A percentile compares a stretch with the other conserved stretches of the same genome.
Conservation (phyloP, 2,113 vertebrate genomes). For the Axis porcinus region DNA sequence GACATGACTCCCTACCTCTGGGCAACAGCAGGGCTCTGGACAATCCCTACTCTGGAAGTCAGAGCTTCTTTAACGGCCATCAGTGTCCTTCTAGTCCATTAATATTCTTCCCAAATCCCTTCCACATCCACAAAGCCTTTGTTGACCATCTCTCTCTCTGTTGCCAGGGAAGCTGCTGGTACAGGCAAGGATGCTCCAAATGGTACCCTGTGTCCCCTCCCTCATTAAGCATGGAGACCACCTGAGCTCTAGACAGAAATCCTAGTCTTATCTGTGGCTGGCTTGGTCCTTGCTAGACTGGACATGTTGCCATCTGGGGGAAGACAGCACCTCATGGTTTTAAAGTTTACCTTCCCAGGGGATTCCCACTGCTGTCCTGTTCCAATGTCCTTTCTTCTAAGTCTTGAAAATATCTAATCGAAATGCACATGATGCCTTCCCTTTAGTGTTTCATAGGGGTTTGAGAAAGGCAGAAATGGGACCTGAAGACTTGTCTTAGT, state of each 20-base stretch:
- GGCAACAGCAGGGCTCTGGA: background rate
- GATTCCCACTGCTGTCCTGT: background rate
- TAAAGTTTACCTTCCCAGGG: background rate
- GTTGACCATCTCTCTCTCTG: background rate
- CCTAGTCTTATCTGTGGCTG: background rate
- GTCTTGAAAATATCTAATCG: background rate
- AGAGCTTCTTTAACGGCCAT: background rate
- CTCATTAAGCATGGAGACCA: background rate
- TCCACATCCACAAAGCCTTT: background rate
- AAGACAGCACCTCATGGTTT: background rate
- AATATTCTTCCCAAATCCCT: background rate
- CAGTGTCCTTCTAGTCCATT: background rate
- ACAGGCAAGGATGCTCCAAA: background rate
- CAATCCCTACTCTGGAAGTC: background rate
- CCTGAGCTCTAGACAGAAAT: background rate
- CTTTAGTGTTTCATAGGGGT: background rate
- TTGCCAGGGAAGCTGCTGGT: background rate
- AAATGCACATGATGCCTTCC: background rate
- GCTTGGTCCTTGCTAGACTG: background rate
- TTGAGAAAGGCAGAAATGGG: background rate
- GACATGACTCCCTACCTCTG: background rate
- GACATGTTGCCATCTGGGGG: background rate
- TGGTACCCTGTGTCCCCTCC: rapidly evolving
- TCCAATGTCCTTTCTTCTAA: background rate
- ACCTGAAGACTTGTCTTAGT: background rate